Percentiles rank a stretch among this genome's conserved stretches.
These are phyloP conservation scores for Butorides virescens DNA, from an alignment of 2,113 vertebrate species.

Conservation along the genomic window DNA sequence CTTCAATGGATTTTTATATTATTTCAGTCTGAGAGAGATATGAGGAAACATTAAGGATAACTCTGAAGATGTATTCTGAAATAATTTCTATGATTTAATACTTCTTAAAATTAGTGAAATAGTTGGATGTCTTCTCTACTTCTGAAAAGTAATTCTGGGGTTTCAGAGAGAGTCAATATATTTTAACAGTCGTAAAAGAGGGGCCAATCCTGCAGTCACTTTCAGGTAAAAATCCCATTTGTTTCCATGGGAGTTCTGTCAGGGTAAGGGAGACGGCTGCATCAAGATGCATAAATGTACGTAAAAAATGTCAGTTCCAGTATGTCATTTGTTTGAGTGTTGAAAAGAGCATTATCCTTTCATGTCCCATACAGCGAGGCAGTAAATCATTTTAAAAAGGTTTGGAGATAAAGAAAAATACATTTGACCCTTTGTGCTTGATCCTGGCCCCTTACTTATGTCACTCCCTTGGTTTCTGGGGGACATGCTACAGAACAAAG, in stretches of 20 bases:
- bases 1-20: slow-evolving; percentile 45
- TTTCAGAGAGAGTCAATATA: not conserved
- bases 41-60: slow-evolving; percentile 3
- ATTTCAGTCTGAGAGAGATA: slow-evolving; percentile 33
- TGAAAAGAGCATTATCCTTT: slow-evolving; percentile 58
- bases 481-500: not conserved
- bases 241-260: not conserved
- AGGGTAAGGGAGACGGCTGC: not conserved
- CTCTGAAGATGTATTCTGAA: slow-evolving; percentile 1
- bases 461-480: not conserved
- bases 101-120: slow-evolving; percentile 20
- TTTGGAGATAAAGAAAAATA: slow-evolving; percentile 57
- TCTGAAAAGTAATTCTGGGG: not conserved
- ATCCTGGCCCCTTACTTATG: not conserved
- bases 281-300: slow-evolving; percentile 26
- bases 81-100: not conserved
- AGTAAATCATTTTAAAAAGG: slow-evolving; percentile 56
- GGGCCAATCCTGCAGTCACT: not conserved
- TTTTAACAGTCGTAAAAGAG: not conserved
- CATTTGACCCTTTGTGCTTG: slow-evolving; percentile 41
- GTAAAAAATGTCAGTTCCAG: slow-evolving; percentile 35
- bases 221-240: slow-evolving; percentile 33
- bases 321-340: slow-evolving; percentile 35
- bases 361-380: slow-evolving; percentile 6
- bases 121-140: not conserved